Conservation (phyloP, 2,797 vertebrate species). For the Aplochiton taeniatus region DNA sequence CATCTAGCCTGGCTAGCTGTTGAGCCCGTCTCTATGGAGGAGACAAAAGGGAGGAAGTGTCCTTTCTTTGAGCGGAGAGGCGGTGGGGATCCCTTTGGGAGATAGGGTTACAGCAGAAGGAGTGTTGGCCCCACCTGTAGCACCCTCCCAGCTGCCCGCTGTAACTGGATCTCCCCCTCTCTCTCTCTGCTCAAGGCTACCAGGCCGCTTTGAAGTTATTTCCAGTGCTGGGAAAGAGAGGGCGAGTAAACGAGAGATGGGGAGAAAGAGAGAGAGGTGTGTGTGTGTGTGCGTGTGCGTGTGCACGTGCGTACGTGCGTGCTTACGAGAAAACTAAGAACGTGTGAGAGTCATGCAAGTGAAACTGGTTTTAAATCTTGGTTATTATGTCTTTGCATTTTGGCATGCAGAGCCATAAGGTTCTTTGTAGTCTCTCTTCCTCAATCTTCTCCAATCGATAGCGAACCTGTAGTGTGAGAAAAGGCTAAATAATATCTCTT, state of each 20-base stretch:
- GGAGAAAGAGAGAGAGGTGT: slow-evolving; percentile 44
- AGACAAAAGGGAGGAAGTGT: slow-evolving; percentile 81
- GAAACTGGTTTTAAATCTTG: too few species aligned
- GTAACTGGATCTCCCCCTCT: slow-evolving; percentile 77
- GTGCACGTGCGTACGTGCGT: too few species aligned
- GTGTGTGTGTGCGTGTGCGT: neutral
- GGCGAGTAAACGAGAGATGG: slow-evolving; percentile 57
- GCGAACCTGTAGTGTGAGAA: too few species aligned
- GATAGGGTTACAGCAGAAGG: slow-evolving; percentile 78
- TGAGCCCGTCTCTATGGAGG: slow-evolving; percentile 50
- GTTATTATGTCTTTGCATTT: too few species aligned
- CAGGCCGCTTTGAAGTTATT: slow-evolving; percentile 85
- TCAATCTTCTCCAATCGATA: too few species aligned
- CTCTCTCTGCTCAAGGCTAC: slow-evolving; percentile 77
- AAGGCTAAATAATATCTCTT: too few species aligned
- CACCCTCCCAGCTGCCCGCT: slow-evolving; percentile 78
- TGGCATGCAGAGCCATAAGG: too few species aligned
- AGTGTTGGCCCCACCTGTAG: slow-evolving; percentile 75
- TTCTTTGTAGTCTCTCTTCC: too few species aligned
- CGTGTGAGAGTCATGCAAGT: too few species aligned
- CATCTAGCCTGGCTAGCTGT: too few species aligned
- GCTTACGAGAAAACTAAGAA: too few species aligned
- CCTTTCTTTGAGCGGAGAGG: slow-evolving; percentile 67
- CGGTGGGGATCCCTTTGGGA: slow-evolving; percentile 67
- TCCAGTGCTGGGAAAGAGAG: slow-evolving; percentile 79